A percentile compares a stretch with the other conserved stretches of the same genome.
Conservation (phyloP, 2,888 invertebrate genomes). For the Torymus tubicola region DNA sequence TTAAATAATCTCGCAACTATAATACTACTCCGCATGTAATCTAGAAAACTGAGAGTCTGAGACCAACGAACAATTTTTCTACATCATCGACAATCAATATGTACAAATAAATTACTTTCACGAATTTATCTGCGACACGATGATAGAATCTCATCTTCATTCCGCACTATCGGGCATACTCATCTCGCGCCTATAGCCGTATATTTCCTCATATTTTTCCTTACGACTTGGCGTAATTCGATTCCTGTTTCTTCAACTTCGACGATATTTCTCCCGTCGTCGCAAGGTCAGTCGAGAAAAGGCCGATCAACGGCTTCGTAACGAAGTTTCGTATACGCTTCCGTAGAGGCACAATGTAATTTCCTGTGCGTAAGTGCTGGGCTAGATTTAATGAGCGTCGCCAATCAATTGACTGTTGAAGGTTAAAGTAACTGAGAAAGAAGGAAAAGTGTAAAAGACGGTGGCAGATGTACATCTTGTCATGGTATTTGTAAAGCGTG, state of each 20-base stretch:
- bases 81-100: too few relatives aligned
- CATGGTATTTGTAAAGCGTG: too few relatives aligned
- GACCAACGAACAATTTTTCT: too few relatives aligned
- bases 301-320: slow-evolving; percentile 12
- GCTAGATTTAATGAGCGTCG: slow-evolving; percentile 46
- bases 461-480: too few relatives aligned
- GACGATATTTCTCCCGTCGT: background rate
- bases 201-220: background rate
- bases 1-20: too few relatives aligned
- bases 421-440: background rate
- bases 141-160: too few relatives aligned
- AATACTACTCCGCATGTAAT: too few relatives aligned
- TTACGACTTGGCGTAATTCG: slow-evolving; percentile 1
- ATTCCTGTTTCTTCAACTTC: slow-evolving; percentile 9
- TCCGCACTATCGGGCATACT: too few relatives aligned
- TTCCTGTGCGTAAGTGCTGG: slow-evolving; percentile 48
- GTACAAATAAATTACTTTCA: too few relatives aligned
- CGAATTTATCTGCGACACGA: too few relatives aligned
- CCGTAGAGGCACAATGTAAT: slow-evolving; percentile 53
- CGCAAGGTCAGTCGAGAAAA: slow-evolving; percentile 18
- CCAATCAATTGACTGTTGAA: slow-evolving; percentile 46
- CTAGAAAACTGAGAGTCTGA: too few relatives aligned
- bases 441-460: too few relatives aligned
- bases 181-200: background rate
- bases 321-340: slow-evolving; percentile 45